Evolutionary conservation across 1,140 invertebrate genomes (phyloP).

Genomic region (Propsilocerus akamusi): DNA sequence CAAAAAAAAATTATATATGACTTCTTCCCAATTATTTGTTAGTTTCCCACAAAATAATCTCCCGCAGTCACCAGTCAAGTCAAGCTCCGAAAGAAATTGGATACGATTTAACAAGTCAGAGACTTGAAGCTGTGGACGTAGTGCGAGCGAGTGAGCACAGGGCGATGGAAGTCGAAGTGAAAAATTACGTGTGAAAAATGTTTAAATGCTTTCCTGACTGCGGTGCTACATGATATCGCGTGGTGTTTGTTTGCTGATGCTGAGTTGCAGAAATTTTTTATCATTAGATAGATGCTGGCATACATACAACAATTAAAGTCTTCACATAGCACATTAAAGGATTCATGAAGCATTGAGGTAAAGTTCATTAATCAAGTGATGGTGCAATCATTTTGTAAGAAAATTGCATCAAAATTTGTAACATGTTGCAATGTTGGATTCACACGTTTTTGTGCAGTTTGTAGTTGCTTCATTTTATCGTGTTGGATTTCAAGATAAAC

Average conservation of each 20-base stretch:
- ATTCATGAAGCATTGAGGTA: too few species aligned
- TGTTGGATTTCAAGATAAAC: too few species aligned
- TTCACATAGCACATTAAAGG: too few species aligned
- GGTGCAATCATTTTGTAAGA: too few species aligned
- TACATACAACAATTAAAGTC: too few species aligned
- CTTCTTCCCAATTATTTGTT: constrained; percentile 1
- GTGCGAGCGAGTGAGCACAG: not conserved
- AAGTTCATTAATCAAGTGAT: too few species aligned
- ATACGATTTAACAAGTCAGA: constrained; percentile 2
- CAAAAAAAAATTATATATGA: not conserved
- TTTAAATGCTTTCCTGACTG: not conserved
- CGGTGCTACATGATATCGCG: not conserved
- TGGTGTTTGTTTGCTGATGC: not conserved
- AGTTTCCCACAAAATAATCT: constrained; percentile 2
- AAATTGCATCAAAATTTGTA: too few species aligned
- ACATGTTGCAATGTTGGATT: too few species aligned
- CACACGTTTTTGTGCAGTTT: too few species aligned
- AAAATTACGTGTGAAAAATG: constrained; percentile 3
- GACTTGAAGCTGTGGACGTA: not conserved
- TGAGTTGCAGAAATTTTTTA: too few species aligned
- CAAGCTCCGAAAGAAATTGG: not conserved
- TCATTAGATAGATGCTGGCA: too few species aligned
- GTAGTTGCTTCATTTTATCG: too few species aligned
- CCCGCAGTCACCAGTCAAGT: not conserved
- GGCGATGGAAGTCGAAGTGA: not conserved